Evolutionary conservation across 2,888 invertebrate genomes (phyloP), one percentile per base, ranked within the genome.

Genomic region (Dicranocentrus wangi): DNA sequence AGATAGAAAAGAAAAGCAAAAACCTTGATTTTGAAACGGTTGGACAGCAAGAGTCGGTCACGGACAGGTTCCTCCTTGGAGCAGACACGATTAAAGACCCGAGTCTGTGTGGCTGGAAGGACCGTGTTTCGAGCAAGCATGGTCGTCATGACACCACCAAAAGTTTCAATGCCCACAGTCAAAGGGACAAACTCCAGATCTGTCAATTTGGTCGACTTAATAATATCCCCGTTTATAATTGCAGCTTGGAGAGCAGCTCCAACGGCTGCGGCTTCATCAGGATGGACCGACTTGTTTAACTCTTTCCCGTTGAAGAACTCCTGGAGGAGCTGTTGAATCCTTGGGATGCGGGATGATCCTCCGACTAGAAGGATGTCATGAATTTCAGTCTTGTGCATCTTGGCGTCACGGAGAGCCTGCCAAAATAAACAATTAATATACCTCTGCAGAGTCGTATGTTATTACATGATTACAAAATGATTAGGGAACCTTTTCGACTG

Each of bases 201-300:
- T 66, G 19, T n/a, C n/a, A n/a, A n/a, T n/a, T n/a, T n/a, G n/a
- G n/a, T n/a, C n/a, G n/a, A n/a, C n/a, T n/a, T n/a, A n/a, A n/a
- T n/a, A n/a, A 43, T 72, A 87, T 91, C 95, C 21, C 96, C 96
- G 88, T 94, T 94, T 87, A 99, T 91, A 88, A 98, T 98, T 85
- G 98, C 98, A 65, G 97, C 98, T 90, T 98, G 98, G 0, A 98
- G 96, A 83, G 98, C 97, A 53, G 97, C 97, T 85, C 97, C 97
- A 88, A 97, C 98, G 1, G 98, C 98, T 8, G 98, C 98, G 87
- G 98, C 98, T 90, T 98, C 98, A 89, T 98, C 98, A 15, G 98
- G 98, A 89, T 98, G 97, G 91, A 98, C 98, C 32, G 94, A 95
- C 89, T 97, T 96, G 92, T 98, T 98, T 83, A 98, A 91, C 90